Percentiles rank a stretch among this genome's conserved stretches.
phyloP scores from a whole-genome alignment of 1,140 invertebrate genomes.

The Eupeodes corollae region DNA sequence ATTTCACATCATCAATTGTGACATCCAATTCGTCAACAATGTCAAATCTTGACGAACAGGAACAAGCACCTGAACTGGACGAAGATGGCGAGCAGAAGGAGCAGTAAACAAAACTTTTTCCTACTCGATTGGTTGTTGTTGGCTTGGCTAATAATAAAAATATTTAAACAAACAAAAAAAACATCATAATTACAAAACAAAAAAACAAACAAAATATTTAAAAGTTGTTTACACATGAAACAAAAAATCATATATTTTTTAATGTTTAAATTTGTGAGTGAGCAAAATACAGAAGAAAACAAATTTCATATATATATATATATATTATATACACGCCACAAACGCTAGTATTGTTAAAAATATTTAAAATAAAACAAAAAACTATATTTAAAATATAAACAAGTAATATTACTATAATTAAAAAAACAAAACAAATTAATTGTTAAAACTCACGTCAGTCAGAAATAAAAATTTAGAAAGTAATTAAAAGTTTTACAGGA shows the following conservation, averaged over 20 bases:
- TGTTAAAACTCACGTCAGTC: too few species aligned
- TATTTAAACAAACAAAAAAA: not conserved
- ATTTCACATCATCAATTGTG: too few species aligned
- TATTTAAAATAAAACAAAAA: not conserved
- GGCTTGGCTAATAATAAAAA: not conserved
- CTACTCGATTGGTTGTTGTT: conserved; percentile 2
- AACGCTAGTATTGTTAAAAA: not conserved
- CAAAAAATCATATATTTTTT: conserved; percentile 2
- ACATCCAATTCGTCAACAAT: too few species aligned
- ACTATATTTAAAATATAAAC: not conserved
- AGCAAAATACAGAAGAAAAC: not conserved
- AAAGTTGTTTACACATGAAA: not conserved
- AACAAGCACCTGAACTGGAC: not conserved
- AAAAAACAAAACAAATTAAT: not conserved
- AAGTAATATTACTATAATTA: not conserved
- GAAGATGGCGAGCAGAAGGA: conserved; percentile 2
- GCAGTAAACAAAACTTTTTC: conserved; percentile 7
- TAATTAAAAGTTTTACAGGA: too few species aligned
- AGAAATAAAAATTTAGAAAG: too few species aligned
- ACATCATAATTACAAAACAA: not conserved
- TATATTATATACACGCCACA: conserved; percentile 4
- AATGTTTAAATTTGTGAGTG: not conserved
- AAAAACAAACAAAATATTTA: conserved; percentile 3
- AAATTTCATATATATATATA: conserved; percentile 3
- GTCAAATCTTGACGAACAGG: conserved; percentile 2